Percentiles rank a stretch among this genome's conserved stretches.
Evolutionary conservation across 2,797 vertebrate species (phyloP).

Genomic region (Arctocebus calabarensis): DNA sequence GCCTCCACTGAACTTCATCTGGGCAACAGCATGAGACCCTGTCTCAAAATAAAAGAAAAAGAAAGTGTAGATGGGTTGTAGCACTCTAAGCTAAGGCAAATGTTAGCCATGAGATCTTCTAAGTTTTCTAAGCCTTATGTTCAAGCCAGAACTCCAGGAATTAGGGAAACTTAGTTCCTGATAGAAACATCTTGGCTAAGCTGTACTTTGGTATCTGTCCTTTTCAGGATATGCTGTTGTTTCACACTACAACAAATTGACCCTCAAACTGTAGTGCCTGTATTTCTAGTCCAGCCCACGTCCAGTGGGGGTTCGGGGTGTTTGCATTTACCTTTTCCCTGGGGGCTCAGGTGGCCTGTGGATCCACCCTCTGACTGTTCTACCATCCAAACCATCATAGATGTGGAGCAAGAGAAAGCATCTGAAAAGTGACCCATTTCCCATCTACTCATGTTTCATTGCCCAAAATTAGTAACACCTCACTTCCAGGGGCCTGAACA

Average conservation of each 20-base stretch:
- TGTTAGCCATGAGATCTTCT: not conserved
- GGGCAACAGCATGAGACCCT: not conserved
- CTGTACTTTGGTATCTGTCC: not conserved
- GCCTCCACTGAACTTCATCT: not conserved
- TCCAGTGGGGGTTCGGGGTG: not conserved
- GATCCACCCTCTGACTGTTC: too few species aligned
- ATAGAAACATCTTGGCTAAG: not conserved
- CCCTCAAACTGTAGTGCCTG: not conserved
- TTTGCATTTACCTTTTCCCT: not conserved
- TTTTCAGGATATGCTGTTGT: not conserved
- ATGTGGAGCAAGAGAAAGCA: not conserved
- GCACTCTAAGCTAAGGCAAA: not conserved
- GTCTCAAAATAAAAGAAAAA: not conserved
- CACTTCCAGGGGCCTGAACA: not conserved
- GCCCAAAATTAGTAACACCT: not conserved
- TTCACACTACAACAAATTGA: not conserved
- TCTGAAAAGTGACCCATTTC: not conserved
- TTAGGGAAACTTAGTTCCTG: not conserved
- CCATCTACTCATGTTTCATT: conserved; percentile 23
- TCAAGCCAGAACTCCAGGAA: not conserved
- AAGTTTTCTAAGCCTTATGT: not conserved
- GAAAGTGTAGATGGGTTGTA: not conserved
- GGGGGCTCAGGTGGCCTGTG: not conserved
- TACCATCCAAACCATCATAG: not conserved
- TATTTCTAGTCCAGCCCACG: not conserved